A percentile compares a stretch with the other conserved stretches of the same genome.
Conservation (phyloP, 2,888 invertebrate genomes). For the Latrodectus elegans region DNA sequence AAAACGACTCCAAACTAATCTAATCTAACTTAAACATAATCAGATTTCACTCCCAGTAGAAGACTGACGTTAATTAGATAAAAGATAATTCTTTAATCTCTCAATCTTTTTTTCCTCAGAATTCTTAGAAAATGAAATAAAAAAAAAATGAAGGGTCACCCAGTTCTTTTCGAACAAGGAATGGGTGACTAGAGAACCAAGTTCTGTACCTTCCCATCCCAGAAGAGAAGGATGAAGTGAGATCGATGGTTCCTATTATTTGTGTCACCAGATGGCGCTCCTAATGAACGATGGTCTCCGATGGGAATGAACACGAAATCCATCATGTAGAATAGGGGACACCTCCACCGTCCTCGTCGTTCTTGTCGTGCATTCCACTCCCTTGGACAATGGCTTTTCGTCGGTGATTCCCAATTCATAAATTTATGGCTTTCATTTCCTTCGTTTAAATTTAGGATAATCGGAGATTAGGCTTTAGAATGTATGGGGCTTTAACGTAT, state of each 20-base stretch:
- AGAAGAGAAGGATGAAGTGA: not conserved
- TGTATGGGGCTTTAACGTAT: too few relatives aligned
- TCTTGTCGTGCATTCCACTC: not conserved
- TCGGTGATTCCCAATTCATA: not conserved
- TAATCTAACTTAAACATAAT: too few relatives aligned
- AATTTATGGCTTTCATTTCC: not conserved
- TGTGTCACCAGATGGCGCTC: constrained; percentile 15
- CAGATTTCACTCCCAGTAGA: too few relatives aligned
- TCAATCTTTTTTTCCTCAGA: too few relatives aligned
- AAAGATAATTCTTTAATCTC: too few relatives aligned
- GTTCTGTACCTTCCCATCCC: not conserved
- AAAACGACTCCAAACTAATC: too few relatives aligned
- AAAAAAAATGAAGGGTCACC: too few relatives aligned
- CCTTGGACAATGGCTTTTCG: not conserved
- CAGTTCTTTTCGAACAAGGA: not conserved
- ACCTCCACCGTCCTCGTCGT: not conserved
- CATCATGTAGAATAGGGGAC: constrained; percentile 13
- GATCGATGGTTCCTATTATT: constrained; percentile 15
- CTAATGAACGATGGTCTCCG: constrained; percentile 19
- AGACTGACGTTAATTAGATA: too few relatives aligned
- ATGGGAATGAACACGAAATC: constrained; percentile 18
- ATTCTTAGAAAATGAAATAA: too few relatives aligned
- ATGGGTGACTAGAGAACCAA: not conserved
- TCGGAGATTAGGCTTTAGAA: too few relatives aligned
- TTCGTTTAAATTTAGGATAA: too few relatives aligned